Evolutionary conservation across 2,888 invertebrate genomes (phyloP).

Genomic region (Julus scandinavius): DNA sequence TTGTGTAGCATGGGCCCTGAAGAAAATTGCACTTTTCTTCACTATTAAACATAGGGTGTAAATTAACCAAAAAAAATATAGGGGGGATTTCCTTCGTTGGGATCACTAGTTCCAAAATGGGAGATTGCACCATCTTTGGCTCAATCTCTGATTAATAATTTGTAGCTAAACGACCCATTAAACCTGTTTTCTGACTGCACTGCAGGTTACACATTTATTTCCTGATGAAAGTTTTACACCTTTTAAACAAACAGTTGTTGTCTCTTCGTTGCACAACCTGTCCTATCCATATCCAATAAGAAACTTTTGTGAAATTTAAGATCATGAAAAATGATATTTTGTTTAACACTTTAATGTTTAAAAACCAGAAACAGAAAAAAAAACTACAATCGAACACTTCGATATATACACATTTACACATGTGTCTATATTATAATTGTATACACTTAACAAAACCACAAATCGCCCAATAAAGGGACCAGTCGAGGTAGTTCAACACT

Average conservation of each 20-base stretch:
- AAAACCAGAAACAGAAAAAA: constrained; percentile 22
- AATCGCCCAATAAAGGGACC: constrained; percentile 15
- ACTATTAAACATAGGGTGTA: constrained; percentile 40
- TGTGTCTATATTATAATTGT: constrained; percentile 42
- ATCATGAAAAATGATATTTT: constrained; percentile 24
- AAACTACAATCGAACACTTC: constrained; percentile 38
- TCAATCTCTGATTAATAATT: neutral
- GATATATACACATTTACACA: constrained; percentile 43
- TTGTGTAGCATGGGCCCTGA: neutral
- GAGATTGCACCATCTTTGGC: neutral
- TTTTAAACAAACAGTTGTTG: neutral
- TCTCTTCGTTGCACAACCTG: neutral
- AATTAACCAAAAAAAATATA: neutral
- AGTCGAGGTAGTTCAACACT: constrained; percentile 43
- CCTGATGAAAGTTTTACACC: neutral
- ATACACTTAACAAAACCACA: constrained; percentile 43
- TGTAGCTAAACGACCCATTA: neutral
- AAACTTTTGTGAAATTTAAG: neutral
- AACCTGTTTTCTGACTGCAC: neutral
- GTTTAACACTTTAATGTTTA: constrained; percentile 45
- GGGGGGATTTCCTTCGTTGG: neutral
- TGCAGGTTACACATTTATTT: neutral
- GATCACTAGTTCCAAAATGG: neutral
- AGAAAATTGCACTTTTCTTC: constrained; percentile 36
- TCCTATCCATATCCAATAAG: neutral